Percentiles rank a stretch among this genome's conserved stretches.
phyloP scores from a whole-genome alignment of 2,888 invertebrate species.

The Pterobdella sp. region DNA sequence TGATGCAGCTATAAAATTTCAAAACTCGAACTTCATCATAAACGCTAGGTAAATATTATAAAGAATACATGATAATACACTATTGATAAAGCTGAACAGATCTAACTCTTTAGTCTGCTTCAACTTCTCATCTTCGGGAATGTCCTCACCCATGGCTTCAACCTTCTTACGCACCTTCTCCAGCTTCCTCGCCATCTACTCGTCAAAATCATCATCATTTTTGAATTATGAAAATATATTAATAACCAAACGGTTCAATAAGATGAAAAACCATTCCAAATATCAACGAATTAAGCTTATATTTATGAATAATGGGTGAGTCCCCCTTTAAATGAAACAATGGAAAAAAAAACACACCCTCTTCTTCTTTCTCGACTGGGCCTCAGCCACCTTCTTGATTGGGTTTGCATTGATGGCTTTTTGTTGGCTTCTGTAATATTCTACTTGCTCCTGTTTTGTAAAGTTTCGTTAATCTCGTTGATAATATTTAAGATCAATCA shows the following conservation, averaged over 20 bases:
- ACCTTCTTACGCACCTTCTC: constrained; percentile 91
- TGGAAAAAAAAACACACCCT: constrained; percentile 59
- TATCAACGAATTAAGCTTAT: too few species aligned
- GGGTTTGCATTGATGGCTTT: constrained; percentile 82
- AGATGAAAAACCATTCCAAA: too few species aligned
- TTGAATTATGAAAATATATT: not conserved
- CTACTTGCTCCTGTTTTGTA: constrained; percentile 60
- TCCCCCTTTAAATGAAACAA: too few species aligned
- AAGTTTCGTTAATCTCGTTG: not conserved
- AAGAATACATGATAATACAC: not conserved
- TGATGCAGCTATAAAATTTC: too few species aligned
- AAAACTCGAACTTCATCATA: not conserved
- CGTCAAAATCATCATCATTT: constrained; percentile 8
- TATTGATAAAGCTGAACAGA: not conserved
- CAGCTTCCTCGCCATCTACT: constrained; percentile 62
- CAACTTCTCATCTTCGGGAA: constrained; percentile 81
- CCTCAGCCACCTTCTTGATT: constrained; percentile 94
- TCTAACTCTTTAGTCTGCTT: constrained; percentile 78
- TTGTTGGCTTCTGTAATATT: constrained; percentile 69
- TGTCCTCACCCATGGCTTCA: constrained; percentile 81
- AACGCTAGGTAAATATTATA: not conserved
- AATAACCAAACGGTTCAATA: too few species aligned
- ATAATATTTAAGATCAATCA: not conserved
- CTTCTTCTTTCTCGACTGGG: constrained; percentile 92
- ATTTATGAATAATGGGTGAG: too few species aligned